Conservation (phyloP, 1,140 invertebrate genomes). For the Saccostrea glomerata region DNA sequence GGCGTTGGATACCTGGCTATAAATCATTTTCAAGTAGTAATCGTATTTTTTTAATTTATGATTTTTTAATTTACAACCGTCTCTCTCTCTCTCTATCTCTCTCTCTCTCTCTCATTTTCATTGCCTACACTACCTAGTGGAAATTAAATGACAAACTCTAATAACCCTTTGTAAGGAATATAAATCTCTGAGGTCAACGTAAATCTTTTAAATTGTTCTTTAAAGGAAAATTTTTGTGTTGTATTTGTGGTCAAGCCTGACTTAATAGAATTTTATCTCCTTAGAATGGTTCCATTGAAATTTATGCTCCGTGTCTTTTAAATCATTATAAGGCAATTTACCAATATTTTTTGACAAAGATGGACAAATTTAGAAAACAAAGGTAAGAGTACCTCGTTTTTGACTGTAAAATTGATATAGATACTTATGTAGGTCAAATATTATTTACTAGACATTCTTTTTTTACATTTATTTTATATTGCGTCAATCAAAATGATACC, state of each 20-base stretch:
- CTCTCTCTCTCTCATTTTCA: neutral
- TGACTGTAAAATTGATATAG: too few relatives aligned
- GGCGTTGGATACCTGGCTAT: too few relatives aligned
- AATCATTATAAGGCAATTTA: constrained; percentile 11
- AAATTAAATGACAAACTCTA: constrained; percentile 29
- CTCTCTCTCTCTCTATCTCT: neutral
- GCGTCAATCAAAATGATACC: too few relatives aligned
- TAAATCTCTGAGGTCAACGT: constrained; percentile 18
- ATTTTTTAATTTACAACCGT: neutral
- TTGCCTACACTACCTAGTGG: neutral
- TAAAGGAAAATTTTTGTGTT: constrained; percentile 22
- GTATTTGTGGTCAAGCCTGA: constrained; percentile 37
- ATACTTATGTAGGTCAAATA: too few relatives aligned
- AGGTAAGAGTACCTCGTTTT: neutral
- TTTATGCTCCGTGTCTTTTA: constrained; percentile 4
- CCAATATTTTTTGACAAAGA: constrained; percentile 15
- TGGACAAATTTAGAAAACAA: neutral
- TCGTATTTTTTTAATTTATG: too few relatives aligned
- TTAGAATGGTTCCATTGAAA: constrained; percentile 15
- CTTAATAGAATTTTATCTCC: constrained; percentile 38
- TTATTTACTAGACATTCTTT: too few relatives aligned
- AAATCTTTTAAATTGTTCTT: constrained; percentile 27
- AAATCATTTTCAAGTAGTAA: too few relatives aligned
- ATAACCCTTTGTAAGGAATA: constrained; percentile 14
- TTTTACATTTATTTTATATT: too few relatives aligned